These are phyloP conservation scores for Scaptodrosophila lebanonensis DNA, from an alignment of 1,140 invertebrate genomes.

Conservation along the genomic window DNA sequence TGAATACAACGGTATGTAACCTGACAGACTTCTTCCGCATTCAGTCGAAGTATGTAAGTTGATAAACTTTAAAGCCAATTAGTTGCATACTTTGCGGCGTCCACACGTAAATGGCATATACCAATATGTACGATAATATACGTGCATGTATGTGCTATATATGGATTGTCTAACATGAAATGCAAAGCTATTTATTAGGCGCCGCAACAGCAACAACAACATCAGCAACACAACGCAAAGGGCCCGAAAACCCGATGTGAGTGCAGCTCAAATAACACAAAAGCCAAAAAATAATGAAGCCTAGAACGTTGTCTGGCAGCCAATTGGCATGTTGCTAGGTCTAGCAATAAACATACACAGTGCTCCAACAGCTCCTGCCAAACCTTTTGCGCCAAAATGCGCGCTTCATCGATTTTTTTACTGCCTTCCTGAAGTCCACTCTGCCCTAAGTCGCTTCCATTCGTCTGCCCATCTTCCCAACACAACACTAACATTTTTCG, in stretches of 20 bases:
- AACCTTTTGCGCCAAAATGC: conserved; percentile 25
- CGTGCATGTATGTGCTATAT: too few species aligned
- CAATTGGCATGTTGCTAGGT: conserved; percentile 27
- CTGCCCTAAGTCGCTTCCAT: too few species aligned
- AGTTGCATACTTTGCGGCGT: conserved; percentile 11
- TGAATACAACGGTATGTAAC: too few species aligned
- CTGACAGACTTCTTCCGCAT: too few species aligned
- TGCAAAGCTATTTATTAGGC: conserved; percentile 43
- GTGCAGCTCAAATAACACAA: too few species aligned
- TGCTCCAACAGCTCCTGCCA: conserved; percentile 1
- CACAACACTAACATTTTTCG: too few species aligned
- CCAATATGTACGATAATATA: too few species aligned
- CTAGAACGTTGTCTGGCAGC: conserved; percentile 4
- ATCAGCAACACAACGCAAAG: background rate
- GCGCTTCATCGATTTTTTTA: conserved; percentile 59
- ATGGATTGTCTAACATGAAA: conserved; percentile 50
- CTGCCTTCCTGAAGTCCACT: conserved; percentile 1
- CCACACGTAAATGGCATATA: too few species aligned
- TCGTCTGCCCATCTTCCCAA: conserved; percentile 37
- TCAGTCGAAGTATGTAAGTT: conserved; percentile 13
- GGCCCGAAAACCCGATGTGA: too few species aligned
- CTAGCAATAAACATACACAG: conserved; percentile 49
- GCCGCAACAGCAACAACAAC: conserved; percentile 21
- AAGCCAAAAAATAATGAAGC: conserved; percentile 17
- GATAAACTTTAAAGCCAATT: conserved; percentile 42